Conservation (phyloP, 2,113 vertebrate genomes). For the Bubalus kerabau region DNA sequence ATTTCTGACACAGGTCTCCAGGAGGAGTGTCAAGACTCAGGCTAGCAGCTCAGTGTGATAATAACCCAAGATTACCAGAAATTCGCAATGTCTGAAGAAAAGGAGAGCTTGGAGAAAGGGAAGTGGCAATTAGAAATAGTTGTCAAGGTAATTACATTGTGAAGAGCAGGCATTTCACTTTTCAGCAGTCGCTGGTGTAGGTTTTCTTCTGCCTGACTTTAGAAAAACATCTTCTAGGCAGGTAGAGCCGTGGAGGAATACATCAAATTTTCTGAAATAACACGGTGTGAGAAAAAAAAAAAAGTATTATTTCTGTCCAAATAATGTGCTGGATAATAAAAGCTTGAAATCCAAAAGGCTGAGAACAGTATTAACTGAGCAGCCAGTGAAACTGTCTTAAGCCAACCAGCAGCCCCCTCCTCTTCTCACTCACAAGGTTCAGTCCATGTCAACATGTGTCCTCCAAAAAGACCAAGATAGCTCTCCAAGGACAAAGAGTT, state of each 20-base stretch:
- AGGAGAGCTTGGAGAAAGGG: slow-evolving; percentile 22
- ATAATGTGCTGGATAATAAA: slow-evolving; percentile 40
- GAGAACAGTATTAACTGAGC: neutral
- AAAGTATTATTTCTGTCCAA: slow-evolving; percentile 48
- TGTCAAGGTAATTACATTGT: slow-evolving; percentile 76
- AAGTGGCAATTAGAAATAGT: slow-evolving; percentile 70
- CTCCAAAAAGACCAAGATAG: neutral
- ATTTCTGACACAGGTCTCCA: slow-evolving; percentile 68
- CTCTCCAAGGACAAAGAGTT: neutral
- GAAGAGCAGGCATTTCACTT: slow-evolving; percentile 43
- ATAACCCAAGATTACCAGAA: slow-evolving; percentile 72
- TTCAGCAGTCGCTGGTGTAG: neutral
- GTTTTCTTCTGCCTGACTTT: slow-evolving; percentile 51
- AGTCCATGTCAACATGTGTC: neutral
- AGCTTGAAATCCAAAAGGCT: slow-evolving; percentile 9
- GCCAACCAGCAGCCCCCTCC: neutral
- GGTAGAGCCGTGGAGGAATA: slow-evolving; percentile 29
- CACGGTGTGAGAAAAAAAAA: neutral
- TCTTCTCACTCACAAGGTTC: neutral
- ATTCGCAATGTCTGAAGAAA: slow-evolving; percentile 38
- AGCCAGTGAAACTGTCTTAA: neutral
- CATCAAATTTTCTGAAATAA: slow-evolving; percentile 62
- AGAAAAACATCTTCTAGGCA: slow-evolving; percentile 58
- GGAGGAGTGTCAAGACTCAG: slow-evolving; percentile 64
- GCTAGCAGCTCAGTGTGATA: slow-evolving; percentile 68